phyloP scores from a whole-genome alignment of 2,797 vertebrate genomes.

The Lemur catta region DNA sequence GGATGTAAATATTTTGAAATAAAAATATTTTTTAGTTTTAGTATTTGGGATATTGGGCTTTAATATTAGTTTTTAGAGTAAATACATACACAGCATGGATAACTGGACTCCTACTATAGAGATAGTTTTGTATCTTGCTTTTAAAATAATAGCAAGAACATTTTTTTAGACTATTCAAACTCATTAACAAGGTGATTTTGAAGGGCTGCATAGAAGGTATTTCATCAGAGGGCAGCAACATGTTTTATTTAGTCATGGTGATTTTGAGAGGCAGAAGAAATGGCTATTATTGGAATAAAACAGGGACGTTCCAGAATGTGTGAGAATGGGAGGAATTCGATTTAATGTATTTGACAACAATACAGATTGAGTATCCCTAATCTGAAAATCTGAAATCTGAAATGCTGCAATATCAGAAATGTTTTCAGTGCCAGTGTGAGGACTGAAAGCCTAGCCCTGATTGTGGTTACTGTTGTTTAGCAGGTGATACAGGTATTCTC shows the following conservation, averaged over 20 bases:
- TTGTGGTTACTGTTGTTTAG: background rate
- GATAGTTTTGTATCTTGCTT: background rate
- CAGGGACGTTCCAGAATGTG: background rate
- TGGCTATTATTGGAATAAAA: background rate
- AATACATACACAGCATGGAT: background rate
- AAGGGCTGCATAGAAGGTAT: background rate
- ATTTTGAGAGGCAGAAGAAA: conserved; percentile 42
- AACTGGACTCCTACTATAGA: background rate
- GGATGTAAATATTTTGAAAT: background rate
- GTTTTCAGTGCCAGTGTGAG: background rate
- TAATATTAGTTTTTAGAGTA: background rate
- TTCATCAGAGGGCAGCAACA: background rate
- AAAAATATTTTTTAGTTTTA: background rate
- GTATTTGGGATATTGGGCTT: conserved; percentile 29
- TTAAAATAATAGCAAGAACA: conserved; percentile 24
- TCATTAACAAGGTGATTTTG: conserved; percentile 39
- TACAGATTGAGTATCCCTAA: background rate
- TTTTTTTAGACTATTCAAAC: conserved; percentile 16
- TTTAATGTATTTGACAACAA: background rate
- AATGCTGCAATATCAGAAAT: background rate
- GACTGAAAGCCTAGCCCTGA: background rate
- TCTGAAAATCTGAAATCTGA: background rate
- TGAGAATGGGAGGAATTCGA: background rate
- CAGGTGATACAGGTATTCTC: background rate
- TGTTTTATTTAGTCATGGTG: conserved; percentile 22